These are phyloP conservation scores for Manis crassicaudata DNA, from an alignment of 2,797 vertebrate species.

Conservation along the genomic window DNA sequence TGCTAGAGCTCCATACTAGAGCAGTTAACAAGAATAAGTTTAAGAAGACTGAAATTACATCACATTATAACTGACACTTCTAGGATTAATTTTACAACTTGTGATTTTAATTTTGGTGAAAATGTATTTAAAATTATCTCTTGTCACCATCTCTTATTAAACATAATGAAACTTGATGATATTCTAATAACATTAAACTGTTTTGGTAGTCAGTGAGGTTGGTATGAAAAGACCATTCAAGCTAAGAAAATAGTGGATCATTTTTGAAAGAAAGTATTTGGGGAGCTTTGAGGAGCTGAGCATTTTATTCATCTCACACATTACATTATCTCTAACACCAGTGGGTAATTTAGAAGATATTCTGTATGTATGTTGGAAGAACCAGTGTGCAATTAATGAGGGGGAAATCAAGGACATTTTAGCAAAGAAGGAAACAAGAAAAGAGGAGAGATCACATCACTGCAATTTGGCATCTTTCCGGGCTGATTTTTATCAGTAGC, in stretches of 20 bases:
- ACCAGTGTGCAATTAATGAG: slow-evolving; percentile 45
- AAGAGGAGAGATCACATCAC: slow-evolving; percentile 7
- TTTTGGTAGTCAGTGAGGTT: slow-evolving; percentile 77
- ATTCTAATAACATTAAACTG: slow-evolving; percentile 84
- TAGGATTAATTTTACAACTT: slow-evolving; percentile 84
- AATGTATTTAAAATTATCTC: slow-evolving; percentile 83
- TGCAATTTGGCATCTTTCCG: slow-evolving; percentile 25
- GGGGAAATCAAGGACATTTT: slow-evolving; percentile 44
- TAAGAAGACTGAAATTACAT: slow-evolving; percentile 80
- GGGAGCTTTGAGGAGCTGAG: slow-evolving; percentile 40
- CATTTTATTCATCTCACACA: slow-evolving; percentile 37
- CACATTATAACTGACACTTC: slow-evolving; percentile 79
- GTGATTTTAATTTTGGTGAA: slow-evolving; percentile 84
- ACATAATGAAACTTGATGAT: slow-evolving; percentile 83
- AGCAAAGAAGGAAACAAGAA: slow-evolving; percentile 51
- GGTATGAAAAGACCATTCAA: slow-evolving; percentile 77
- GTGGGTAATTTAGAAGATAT: slow-evolving; percentile 55
- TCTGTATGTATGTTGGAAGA: slow-evolving; percentile 49
- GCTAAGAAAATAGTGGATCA: slow-evolving; percentile 74
- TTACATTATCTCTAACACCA: not conserved
- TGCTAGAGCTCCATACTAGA: slow-evolving; percentile 16
- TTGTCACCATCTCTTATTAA: slow-evolving; percentile 84
- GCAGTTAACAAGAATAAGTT: slow-evolving; percentile 75
- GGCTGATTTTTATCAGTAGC: not conserved
- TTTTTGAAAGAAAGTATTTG: slow-evolving; percentile 78